Evolutionary conservation across 53 echinoderm and acorn worm species (phyloP).

Genomic region (Patiria pectinifera): DNA sequence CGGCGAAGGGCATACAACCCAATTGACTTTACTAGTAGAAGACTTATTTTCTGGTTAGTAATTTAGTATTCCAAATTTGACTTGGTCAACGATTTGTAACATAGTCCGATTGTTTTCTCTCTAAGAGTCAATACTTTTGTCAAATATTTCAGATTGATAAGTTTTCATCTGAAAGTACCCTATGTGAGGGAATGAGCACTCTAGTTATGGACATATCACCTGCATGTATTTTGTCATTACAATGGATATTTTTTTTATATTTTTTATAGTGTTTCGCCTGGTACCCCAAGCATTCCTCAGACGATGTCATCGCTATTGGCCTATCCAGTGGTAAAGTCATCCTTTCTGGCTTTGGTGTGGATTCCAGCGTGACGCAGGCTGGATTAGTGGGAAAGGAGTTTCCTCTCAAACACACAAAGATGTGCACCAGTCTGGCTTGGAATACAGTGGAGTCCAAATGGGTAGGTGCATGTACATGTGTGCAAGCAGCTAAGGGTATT

Average conservation of each 20-base stretch:
- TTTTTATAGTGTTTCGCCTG: conserved; percentile 86
- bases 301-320: conserved; percentile 83
- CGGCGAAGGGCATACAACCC: no score
- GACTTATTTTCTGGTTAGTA: no score
- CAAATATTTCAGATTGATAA: no score
- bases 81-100: no score
- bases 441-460: conserved; percentile 82
- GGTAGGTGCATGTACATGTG: conserved; percentile 65
- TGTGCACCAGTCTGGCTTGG: conserved; percentile 89
- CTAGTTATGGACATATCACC: no score
- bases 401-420: conserved; percentile 82
- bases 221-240: not conserved
- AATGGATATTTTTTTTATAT: not conserved
- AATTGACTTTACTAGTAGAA: no score
- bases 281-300: conserved; percentile 82
- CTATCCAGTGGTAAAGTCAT: conserved; percentile 88
- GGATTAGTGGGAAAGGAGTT: conserved; percentile 85
- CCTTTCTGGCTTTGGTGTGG: conserved; percentile 80
- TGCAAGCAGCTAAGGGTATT: conserved; percentile 76
- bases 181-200: no score
- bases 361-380: conserved; percentile 64
- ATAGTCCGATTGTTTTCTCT: no score
- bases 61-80: no score
- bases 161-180: no score
- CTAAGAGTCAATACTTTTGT: no score